A percentile compares a stretch with the other conserved stretches of the same genome.
These are phyloP conservation scores for Archivesica marissinica DNA, from an alignment of 1,140 invertebrate genomes.

Conservation along the genomic window DNA sequence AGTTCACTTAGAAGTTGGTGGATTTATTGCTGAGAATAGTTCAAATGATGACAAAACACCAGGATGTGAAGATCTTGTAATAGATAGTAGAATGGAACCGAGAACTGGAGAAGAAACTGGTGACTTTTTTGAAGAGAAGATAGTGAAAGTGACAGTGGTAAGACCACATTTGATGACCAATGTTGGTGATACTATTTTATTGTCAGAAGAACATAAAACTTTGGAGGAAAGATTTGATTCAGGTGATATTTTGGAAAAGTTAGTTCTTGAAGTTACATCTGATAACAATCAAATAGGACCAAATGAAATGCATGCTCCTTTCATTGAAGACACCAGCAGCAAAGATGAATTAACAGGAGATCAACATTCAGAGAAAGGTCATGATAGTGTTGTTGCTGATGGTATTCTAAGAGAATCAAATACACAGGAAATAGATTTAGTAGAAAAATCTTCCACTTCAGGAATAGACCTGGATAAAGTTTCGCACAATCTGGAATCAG, in stretches of 20 bases:
- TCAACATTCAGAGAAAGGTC: background rate
- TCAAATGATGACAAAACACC: background rate
- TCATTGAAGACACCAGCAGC: background rate
- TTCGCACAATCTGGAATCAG: background rate
- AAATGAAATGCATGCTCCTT: no score
- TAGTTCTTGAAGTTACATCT: background rate
- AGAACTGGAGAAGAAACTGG: conserved; percentile 46
- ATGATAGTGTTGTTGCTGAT: background rate
- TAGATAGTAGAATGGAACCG: background rate
- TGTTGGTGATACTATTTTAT: no score
- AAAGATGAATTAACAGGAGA: background rate
- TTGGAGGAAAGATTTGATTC: no score
- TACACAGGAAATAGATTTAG: background rate
- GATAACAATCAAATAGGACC: no score
- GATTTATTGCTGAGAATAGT: background rate
- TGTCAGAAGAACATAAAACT: no score
- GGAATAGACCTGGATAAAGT: background rate
- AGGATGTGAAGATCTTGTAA: background rate
- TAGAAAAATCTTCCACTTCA: background rate
- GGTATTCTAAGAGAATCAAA: background rate
- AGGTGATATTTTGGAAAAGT: conserved; percentile 46
- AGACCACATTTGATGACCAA: no score
- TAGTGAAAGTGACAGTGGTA: background rate
- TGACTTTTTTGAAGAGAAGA: conserved; percentile 51
- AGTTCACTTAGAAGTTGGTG: background rate